Conservation (phyloP, 2,797 vertebrate genomes). For the Toxotes lorentzi region DNA sequence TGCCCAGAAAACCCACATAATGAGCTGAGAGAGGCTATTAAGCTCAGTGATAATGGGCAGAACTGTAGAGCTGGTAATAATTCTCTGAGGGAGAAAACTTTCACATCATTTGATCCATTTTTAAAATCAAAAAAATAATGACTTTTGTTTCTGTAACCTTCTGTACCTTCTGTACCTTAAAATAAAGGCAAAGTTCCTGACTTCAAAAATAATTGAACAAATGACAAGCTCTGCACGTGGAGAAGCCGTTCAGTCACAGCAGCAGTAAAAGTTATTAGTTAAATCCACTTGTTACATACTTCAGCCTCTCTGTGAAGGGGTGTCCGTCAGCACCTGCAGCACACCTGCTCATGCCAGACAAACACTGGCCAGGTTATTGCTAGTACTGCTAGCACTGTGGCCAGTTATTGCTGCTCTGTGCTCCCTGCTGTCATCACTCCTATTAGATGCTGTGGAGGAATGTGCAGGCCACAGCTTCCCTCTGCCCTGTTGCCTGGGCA, state of each 20-base stretch:
- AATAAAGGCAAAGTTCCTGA: not conserved
- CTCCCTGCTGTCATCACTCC: slow-evolving; percentile 76
- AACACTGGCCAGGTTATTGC: slow-evolving; percentile 73
- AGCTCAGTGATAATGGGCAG: no score
- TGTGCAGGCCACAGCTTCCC: slow-evolving; percentile 64
- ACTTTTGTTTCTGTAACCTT: not conserved
- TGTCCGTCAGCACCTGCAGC: slow-evolving; percentile 54
- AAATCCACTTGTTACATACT: slow-evolving; percentile 28
- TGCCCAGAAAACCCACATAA: no score
- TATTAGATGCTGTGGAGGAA: slow-evolving; percentile 74
- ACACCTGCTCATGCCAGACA: slow-evolving; percentile 73
- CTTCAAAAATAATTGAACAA: not conserved
- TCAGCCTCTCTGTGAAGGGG: slow-evolving; percentile 11
- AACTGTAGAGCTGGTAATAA: no score
- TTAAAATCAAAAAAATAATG: not conserved
- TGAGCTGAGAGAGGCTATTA: no score
- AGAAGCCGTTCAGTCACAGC: not conserved
- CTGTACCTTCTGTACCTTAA: no score
- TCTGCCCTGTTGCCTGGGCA: slow-evolving; percentile 40
- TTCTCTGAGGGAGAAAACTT: no score
- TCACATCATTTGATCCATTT: not conserved
- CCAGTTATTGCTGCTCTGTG: slow-evolving; percentile 48
- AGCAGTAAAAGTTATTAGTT: slow-evolving; percentile 13
- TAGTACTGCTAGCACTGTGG: slow-evolving; percentile 25
- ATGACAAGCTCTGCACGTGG: not conserved